Evolutionary conservation across 2,797 vertebrate genomes (phyloP), one percentile per base, ranked within the genome.

Genomic region (Valencia hispanica): DNA sequence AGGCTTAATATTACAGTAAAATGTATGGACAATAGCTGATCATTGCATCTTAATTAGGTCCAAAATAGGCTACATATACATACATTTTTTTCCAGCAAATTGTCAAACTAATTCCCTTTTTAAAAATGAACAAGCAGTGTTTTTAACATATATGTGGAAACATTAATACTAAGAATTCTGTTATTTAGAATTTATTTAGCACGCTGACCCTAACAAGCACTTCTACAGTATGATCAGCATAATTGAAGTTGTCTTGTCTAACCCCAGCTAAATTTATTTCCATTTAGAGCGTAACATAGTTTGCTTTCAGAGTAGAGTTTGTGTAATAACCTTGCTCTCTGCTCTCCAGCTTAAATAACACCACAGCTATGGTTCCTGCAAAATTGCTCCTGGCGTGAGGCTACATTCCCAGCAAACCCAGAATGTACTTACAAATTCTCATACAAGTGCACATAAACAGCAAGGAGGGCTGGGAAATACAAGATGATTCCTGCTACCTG

Each of bases 401-500:
- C 74, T 47, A 22, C 18, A 68, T 63, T 68, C 43, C 68, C 70
- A 69, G 27, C 66, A 72, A 79, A 66, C 57, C 53, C 69, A 27
- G 7, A 59, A 59, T 30, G 20, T 39, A 73, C 76, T 48, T n/a
- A 79, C 53, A 82, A 15, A 32, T 12, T 57, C 30, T 51, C 43
- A 65, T 36, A 68, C n/a, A 25, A n/a, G 61, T n/a, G 61, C 6
- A 68, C 11, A 75, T 55, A 55, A 30, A 66, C 61, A 70, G 32
- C 34, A 73, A 73, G 59, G 48, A 61, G 47, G 55, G 61, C 70
- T 68, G 70, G 53, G 39, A 86, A 81, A 83, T 83, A 77, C 84
- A 83, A 83, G 80, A 83, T 83, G 84, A 89, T 84, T 89, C 75
- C 81, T 74, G 55, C 73, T 74, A 72, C 81, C 77, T 75, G 70